These are phyloP conservation scores for Odontesthes bonariensis DNA, from an alignment of 2,113 vertebrate species.

Conservation along the genomic window DNA sequence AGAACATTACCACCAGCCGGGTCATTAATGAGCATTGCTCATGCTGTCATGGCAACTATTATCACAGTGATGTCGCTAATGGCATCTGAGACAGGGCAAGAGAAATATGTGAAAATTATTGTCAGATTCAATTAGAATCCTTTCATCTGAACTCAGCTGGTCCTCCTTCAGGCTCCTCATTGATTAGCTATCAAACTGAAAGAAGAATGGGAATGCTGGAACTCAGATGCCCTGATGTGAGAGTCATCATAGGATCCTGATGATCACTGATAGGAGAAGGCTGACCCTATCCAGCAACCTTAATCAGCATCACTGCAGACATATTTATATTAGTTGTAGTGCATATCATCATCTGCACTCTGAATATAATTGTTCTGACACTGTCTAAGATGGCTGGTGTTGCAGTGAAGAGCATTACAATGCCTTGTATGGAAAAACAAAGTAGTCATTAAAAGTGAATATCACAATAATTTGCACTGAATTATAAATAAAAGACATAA, in stretches of 20 bases:
- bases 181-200: constrained; percentile 85
- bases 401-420: constrained; percentile 16
- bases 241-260: constrained; percentile 71
- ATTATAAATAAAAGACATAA: constrained; percentile 28
- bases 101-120: constrained; percentile 88
- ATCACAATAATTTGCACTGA: background rate
- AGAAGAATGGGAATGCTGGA: constrained; percentile 70
- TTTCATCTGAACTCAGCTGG: constrained; percentile 82
- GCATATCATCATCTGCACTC: constrained; percentile 60
- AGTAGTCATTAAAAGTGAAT: constrained; percentile 8
- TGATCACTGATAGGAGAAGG: constrained; percentile 61
- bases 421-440: background rate
- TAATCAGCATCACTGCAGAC: constrained; percentile 79
- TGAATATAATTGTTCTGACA: constrained; percentile 70
- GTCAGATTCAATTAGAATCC: constrained; percentile 86
- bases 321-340: constrained; percentile 70
- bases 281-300: constrained; percentile 76
- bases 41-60: constrained; percentile 89
- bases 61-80: constrained; percentile 86
- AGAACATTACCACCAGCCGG: constrained; percentile 81
- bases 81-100: constrained; percentile 82
- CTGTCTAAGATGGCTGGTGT: constrained; percentile 31
- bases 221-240: constrained; percentile 74
- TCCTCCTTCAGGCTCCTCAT: constrained; percentile 79
- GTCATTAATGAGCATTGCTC: constrained; percentile 88